Conservation (phyloP, 1,140 invertebrate species). For the Diprion similis region DNA sequence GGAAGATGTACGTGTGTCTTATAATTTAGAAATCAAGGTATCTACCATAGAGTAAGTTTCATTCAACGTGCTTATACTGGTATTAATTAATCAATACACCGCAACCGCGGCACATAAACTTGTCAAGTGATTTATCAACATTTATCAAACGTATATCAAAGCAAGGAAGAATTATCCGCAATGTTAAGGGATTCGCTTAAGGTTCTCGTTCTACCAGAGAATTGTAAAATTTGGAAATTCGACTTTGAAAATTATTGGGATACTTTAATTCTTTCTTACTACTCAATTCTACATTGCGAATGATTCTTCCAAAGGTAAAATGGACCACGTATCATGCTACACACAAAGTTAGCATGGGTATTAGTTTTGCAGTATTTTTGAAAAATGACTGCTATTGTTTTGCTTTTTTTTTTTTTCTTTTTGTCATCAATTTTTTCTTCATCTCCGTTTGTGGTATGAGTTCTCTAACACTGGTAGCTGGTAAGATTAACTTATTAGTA, state of each 20-base stretch:
- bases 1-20: neutral
- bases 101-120: neutral
- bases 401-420: neutral
- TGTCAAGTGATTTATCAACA: conserved; percentile 1
- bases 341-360: conserved; percentile 2
- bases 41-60: neutral
- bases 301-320: neutral
- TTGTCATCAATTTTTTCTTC: too few relatives aligned
- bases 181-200: neutral
- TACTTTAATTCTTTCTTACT: neutral
- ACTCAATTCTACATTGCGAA: neutral
- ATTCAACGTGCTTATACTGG: conserved; percentile 5
- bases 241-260: too few relatives aligned
- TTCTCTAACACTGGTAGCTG: too few relatives aligned
- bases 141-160: conserved; percentile 8
- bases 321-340: neutral
- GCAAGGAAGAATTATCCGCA: neutral
- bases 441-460: too few relatives aligned
- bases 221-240: too few relatives aligned
- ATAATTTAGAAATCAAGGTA: neutral
- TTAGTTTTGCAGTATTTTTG: neutral
- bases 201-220: too few relatives aligned
- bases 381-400: neutral
- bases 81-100: neutral
- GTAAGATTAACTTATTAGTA: neutral